These are phyloP conservation scores for Hylia prasina DNA, from an alignment of 2,113 vertebrate genomes.

Conservation along the genomic window DNA sequence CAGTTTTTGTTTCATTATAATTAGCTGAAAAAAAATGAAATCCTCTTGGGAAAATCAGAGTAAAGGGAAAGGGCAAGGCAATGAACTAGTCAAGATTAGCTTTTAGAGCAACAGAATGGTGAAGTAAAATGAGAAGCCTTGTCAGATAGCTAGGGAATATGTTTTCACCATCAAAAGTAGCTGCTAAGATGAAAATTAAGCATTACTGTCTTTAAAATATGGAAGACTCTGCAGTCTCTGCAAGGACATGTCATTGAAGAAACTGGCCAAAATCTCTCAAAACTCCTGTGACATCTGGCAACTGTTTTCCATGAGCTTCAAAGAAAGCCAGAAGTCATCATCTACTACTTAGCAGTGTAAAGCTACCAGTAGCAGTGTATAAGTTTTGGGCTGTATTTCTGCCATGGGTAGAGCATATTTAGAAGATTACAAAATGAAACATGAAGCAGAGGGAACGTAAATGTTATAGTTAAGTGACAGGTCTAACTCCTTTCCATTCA, in stretches of 20 bases:
- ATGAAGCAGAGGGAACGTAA: rapidly evolving
- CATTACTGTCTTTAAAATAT: not conserved
- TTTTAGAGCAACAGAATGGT: not conserved
- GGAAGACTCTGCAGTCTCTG: not conserved
- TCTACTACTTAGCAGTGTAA: not conserved
- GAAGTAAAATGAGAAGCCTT: not conserved
- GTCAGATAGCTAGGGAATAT: not conserved
- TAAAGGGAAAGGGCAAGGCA: not conserved
- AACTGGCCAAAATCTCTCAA: not conserved
- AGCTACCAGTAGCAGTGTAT: not conserved
- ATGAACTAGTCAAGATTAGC: not conserved
- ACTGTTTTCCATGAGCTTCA: not conserved
- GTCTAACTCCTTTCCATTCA: not conserved
- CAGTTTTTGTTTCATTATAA: not conserved
- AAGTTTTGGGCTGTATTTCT: not conserved
- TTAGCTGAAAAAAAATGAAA: not conserved
- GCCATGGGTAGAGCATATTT: not conserved
- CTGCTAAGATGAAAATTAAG: not conserved
- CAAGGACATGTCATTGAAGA: not conserved
- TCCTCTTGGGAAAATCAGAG: not conserved
- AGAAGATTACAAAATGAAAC: not conserved
- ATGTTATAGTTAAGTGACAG: not conserved
- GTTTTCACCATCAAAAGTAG: not conserved
- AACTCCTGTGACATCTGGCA: not conserved
- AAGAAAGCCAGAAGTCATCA: not conserved